phyloP scores from a whole-genome alignment of 2,888 invertebrate genomes.

The Matsumyia berberina region DNA sequence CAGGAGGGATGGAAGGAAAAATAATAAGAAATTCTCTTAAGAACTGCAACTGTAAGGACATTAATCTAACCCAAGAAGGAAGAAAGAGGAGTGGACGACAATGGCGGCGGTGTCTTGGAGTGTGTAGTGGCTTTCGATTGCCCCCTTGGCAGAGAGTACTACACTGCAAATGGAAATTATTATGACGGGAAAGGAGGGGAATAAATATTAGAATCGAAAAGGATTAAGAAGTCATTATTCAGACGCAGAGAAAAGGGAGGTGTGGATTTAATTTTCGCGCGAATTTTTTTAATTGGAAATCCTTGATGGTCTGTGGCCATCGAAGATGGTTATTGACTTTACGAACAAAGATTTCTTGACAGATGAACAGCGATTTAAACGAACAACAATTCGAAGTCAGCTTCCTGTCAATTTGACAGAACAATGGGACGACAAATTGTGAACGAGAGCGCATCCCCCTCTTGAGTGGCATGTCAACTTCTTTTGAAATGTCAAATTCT shows the following conservation, averaged over 20 bases:
- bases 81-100: constrained; percentile 7
- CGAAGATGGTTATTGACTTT: too few relatives aligned
- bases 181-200: constrained; percentile 34
- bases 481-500: constrained; percentile 10
- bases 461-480: constrained; percentile 31
- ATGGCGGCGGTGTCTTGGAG: background rate
- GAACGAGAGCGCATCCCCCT: background rate
- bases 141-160: background rate
- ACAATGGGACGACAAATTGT: background rate
- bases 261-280: constrained; percentile 60
- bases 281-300: constrained; percentile 58
- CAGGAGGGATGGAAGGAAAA: constrained; percentile 10
- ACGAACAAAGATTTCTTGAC: too few relatives aligned
- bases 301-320: background rate
- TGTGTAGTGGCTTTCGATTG: too few relatives aligned
- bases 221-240: constrained; percentile 68
- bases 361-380: too few relatives aligned
- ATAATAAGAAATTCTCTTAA: constrained; percentile 76
- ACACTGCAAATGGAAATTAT: constrained; percentile 30
- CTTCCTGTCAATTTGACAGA: constrained; percentile 23
- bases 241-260: background rate
- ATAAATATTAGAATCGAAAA: constrained; percentile 53
- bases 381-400: background rate
- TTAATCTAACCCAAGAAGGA: constrained; percentile 66
- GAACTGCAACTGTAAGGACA: constrained; percentile 75